These are phyloP conservation scores for Enteromius thamalakanensis DNA, from an alignment of 2,797 vertebrate genomes.

Conservation along the genomic window DNA sequence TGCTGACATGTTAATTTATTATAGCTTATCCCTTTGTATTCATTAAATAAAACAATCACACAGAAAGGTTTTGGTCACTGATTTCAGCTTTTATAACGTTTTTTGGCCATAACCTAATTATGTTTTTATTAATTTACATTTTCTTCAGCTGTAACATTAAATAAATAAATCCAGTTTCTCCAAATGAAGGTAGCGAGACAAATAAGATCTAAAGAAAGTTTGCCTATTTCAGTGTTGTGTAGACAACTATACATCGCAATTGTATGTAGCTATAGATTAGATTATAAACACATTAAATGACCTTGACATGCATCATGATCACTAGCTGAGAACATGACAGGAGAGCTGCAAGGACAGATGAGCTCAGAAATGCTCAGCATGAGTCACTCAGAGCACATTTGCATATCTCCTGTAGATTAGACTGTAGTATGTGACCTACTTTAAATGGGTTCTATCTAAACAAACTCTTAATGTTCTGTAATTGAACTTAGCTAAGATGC, in stretches of 20 bases:
- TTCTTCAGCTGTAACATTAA: neutral
- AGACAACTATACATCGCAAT: neutral
- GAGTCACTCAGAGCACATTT: constrained; percentile 20
- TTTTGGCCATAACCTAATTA: neutral
- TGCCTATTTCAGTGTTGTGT: neutral
- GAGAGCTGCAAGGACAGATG: constrained; percentile 13
- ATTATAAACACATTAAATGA: neutral
- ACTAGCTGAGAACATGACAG: neutral
- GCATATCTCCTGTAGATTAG: constrained; percentile 37
- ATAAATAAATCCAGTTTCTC: neutral
- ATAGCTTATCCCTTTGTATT: neutral
- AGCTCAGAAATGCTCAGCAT: constrained; percentile 18
- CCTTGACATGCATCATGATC: neutral
- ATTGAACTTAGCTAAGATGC: constrained; percentile 1
- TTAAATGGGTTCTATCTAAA: constrained; percentile 19
- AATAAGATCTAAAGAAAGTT: neutral
- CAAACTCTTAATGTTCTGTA: constrained; percentile 7
- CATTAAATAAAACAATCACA: neutral
- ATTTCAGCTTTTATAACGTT: neutral
- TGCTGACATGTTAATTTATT: neutral
- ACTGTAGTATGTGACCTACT: neutral
- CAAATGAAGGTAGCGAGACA: neutral
- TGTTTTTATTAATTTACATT: neutral
- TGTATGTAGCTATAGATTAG: neutral
- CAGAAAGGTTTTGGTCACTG: neutral